These are phyloP conservation scores for Drosophila asahinai DNA, from an alignment of 1,140 invertebrate genomes.

Conservation along the genomic window DNA sequence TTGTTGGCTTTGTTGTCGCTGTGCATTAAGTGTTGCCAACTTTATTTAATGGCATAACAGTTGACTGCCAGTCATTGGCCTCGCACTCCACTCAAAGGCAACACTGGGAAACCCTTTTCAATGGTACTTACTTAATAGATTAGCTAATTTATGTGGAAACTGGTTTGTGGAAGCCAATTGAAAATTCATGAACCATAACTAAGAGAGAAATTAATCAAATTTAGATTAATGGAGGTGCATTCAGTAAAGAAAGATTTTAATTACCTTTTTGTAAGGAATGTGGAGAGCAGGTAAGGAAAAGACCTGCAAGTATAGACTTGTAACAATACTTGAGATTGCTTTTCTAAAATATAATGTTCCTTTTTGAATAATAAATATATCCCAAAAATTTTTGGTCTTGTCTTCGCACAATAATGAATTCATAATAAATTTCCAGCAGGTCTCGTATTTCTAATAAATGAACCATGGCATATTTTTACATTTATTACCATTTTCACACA, in stretches of 20 bases:
- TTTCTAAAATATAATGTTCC: too few relatives aligned
- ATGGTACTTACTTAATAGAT: constrained; percentile 39
- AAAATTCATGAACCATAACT: constrained; percentile 22
- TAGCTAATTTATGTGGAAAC: constrained; percentile 20
- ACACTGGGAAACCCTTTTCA: constrained; percentile 25
- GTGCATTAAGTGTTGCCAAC: constrained; percentile 85
- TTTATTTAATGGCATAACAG: constrained; percentile 85
- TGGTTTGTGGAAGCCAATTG: constrained; percentile 4
- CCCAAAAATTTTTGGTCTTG: background rate
- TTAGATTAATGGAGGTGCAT: background rate
- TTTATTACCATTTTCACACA: background rate
- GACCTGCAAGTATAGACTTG: too few relatives aligned
- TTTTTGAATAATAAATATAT: too few relatives aligned
- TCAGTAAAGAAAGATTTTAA: too few relatives aligned
- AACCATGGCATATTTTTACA: background rate
- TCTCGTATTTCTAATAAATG: background rate
- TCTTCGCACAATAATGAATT: background rate
- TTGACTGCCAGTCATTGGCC: constrained; percentile 71
- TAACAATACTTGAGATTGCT: too few relatives aligned
- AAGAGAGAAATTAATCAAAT: constrained; percentile 8
- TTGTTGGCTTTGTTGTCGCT: constrained; percentile 78
- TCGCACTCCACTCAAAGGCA: constrained; percentile 18
- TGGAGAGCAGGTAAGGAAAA: too few relatives aligned
- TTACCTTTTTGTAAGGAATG: too few relatives aligned
- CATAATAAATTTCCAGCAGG: background rate